Evolutionary conservation across 2,888 invertebrate species (phyloP).

Genomic region (Abscondita cerata): DNA sequence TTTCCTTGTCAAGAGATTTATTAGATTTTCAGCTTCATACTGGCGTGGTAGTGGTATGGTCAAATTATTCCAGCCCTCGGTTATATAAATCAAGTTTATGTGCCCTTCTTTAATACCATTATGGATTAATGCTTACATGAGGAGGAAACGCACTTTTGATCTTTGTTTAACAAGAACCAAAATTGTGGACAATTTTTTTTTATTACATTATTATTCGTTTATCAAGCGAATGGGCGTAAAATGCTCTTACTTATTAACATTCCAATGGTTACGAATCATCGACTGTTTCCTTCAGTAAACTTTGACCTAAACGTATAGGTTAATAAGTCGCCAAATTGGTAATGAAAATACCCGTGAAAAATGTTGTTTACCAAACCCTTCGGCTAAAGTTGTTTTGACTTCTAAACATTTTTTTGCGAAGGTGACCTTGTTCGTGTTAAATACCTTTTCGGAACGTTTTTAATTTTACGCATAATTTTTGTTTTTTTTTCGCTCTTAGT

Average conservation of each 20-base stretch:
- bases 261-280: constrained; percentile 22
- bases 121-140: constrained; percentile 2
- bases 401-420: too few relatives aligned
- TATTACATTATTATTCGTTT: constrained; percentile 13
- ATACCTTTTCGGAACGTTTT: too few relatives aligned
- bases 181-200: too few relatives aligned
- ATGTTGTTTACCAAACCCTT: too few relatives aligned
- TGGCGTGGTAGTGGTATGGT: constrained; percentile 24
- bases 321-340: too few relatives aligned
- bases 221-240: constrained; percentile 10
- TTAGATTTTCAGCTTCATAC: constrained; percentile 30
- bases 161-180: background rate
- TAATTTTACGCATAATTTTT: too few relatives aligned
- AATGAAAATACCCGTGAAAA: too few relatives aligned
- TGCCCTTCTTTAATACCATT: constrained; percentile 22
- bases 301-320: too few relatives aligned
- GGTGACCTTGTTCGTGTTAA: too few relatives aligned
- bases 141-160: background rate
- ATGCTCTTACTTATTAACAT: constrained; percentile 14
- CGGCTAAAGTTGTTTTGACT: too few relatives aligned
- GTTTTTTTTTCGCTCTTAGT: too few relatives aligned
- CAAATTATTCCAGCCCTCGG: constrained; percentile 32
- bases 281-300: too few relatives aligned
- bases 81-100: constrained; percentile 31
- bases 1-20: constrained; percentile 33